A percentile compares a stretch with the other conserved stretches of the same genome.
Evolutionary conservation across 2,797 vertebrate species (phyloP).

Genomic region (Tokudaia tokunoshimensis): DNA sequence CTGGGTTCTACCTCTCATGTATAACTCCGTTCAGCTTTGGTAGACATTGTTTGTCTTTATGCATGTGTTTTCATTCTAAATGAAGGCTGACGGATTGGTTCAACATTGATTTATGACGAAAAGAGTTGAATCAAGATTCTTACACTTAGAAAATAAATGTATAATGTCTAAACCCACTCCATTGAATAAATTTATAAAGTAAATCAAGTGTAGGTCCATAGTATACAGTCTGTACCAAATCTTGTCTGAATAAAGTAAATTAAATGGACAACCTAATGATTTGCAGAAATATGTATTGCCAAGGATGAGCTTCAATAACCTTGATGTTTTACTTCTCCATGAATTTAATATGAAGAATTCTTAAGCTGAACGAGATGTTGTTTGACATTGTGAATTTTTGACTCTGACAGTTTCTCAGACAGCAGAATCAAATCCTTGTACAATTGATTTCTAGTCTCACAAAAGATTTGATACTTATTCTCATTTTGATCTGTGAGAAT

Average conservation of each 20-base stretch:
- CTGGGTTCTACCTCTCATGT: rapidly evolving
- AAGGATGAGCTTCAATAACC: rapidly evolving
- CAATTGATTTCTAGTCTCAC: neutral
- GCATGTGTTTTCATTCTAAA: neutral
- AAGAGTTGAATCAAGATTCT: neutral
- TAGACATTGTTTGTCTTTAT: no score
- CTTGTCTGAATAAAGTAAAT: neutral
- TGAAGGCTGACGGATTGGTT: neutral
- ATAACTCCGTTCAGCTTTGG: neutral
- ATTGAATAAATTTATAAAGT: neutral
- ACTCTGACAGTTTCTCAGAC: neutral
- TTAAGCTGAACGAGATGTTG: neutral
- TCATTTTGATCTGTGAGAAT: neutral
- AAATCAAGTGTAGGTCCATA: neutral
- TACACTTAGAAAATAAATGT: neutral
- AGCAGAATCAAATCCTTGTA: neutral
- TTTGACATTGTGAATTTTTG: neutral
- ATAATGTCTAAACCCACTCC: neutral
- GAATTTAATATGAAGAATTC: neutral
- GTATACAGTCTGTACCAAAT: neutral
- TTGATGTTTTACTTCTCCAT: neutral
- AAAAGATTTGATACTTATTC: neutral
- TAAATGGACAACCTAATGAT: neutral
- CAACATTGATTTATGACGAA: neutral
- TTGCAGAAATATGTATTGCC: neutral